These are phyloP conservation scores for Philopedon plagiatum DNA, from an alignment of 2,888 invertebrate genomes.

Conservation along the genomic window DNA sequence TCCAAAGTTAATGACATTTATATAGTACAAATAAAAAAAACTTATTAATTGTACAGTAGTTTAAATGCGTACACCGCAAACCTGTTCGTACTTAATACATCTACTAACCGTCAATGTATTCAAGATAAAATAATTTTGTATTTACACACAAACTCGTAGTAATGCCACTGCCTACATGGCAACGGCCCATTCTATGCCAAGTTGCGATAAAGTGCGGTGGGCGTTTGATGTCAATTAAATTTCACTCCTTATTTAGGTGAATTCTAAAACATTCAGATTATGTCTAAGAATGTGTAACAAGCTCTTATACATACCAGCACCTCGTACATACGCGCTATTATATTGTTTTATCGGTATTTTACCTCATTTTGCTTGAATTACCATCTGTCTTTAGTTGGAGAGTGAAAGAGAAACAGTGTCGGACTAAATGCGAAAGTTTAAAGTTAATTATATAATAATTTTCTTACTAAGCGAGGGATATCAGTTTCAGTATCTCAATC, in stretches of 20 bases:
- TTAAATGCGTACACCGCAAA: conserved; percentile 6
- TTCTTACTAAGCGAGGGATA: neutral
- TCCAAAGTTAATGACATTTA: too few species aligned
- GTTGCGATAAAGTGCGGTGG: conserved; percentile 55
- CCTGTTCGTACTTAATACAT: conserved; percentile 11
- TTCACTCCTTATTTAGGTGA: conserved; percentile 63
- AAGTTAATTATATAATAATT: neutral
- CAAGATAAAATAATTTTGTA: conserved; percentile 37
- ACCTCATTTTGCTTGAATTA: conserved; percentile 38
- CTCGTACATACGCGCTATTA: conserved; percentile 54
- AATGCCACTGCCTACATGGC: conserved; percentile 47
- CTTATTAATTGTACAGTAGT: neutral
- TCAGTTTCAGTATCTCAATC: too few species aligned
- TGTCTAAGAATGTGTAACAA: conserved; percentile 60
- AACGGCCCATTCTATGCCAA: conserved; percentile 32
- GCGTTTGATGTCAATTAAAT: conserved; percentile 62
- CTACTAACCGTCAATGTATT: neutral
- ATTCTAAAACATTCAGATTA: conserved; percentile 59
- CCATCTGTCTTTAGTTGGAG: conserved; percentile 26
- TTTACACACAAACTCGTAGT: conserved; percentile 46
- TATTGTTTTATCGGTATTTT: conserved; percentile 42
- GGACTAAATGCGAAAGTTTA: too few species aligned
- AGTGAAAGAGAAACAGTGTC: conserved; percentile 15
- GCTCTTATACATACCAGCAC: conserved; percentile 53
- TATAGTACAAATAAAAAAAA: too few species aligned